Evolutionary conservation across 2,888 invertebrate genomes (phyloP), one percentile per base, ranked within the genome.

Genomic region (Myopa tessellatipennis): DNA sequence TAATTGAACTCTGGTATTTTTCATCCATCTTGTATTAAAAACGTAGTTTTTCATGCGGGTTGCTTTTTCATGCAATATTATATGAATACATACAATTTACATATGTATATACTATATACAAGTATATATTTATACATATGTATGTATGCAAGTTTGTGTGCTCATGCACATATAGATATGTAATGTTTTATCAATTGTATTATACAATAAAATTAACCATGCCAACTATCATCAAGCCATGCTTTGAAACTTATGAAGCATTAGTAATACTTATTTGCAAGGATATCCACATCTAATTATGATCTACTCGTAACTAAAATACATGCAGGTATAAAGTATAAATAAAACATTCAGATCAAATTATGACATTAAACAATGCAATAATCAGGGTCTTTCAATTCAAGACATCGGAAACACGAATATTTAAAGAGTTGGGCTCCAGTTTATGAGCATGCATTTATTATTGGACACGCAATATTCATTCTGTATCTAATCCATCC

Each of bases 151-250:
- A 2, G 26, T 63, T n/a, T n/a, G n/a, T 58, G n/a, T 12, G n/a
- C 18, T 38, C 8, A 68, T 68, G 18, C 18, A 3, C 12, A 68
- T 68, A 36, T 68, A 68, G 5, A 68, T 45, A 69, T 69, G 45
- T n/a, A 6, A 34, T 26, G 26, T 26, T 26, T 26, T 26, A 7
- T 63, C 36, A 12, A 7, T 63, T 34, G 5, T 58, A n/a, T 65
- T 14, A 16, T 65, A 65, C 14, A 36, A 38, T 36, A 8, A 14
- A 65, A 55, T 16, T 4, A 65, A 16, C n/a, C 55, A n/a, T 55
- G 55, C 55, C 6, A 10, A 55, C 10, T 4, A 55, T 55, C n/a
- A 16, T 55, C 55, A 55, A 55, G 55, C 10, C 55, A n/a, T 55
- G 55, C 55, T n/a, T 55, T 14, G 55, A 55, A 55, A 45, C 45